Evolutionary conservation across 35 echinoderm and acorn worm genomes (phyloP), one percentile per base, ranked within the genome.

Genomic region (Strongylocentrotus purpuratus): DNA sequence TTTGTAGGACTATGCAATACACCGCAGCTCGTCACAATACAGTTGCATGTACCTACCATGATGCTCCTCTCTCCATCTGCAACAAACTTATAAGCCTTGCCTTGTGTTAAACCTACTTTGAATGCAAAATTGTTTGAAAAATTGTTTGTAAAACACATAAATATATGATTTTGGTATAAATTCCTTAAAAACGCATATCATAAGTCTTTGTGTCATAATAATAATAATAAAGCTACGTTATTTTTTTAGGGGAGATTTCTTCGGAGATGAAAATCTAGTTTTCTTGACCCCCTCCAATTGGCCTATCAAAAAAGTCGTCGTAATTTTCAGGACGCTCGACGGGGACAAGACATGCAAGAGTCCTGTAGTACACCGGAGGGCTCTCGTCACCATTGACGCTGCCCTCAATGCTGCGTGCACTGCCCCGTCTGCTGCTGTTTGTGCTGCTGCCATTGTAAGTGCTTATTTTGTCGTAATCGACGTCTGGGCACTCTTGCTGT

Each of bases 371-470:
- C 2, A n/a, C 5, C 8, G 65, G 65, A 28, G 65, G 25, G 22
- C 20, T 22, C 4, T 78, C 22, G 4, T 28, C 22, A n/a, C 20
- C n/a, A 0, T 7, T 28, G 65, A 78, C 22, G n/a, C 65, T 78
- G 65, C 20, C 20, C 5, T 0, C 20, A 4, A 7, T 8, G 22
- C 65, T 78, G 65, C 65, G n/a, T 22, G 22, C 4, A 25, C 65
- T 78, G n/a, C 65, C 22, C 18, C 22, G 18, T n/a, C 65, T 78
- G 65, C 25, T 78, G 25, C 25, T 78, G 22, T 28, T 78, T 5
- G 20, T 78, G 65, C 65, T 78, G 65, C 65, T 78, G 65, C 65
- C 65, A n/a, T 78, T n/a, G 65, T 78, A 78, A 78, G 65, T 78
- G 65, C 65, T 78, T 15, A 78, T 78, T 7, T 78, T 78, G 25